These are phyloP conservation scores for Athene cunicularia DNA, from an alignment of 2,113 vertebrate genomes.

Conservation along the genomic window DNA sequence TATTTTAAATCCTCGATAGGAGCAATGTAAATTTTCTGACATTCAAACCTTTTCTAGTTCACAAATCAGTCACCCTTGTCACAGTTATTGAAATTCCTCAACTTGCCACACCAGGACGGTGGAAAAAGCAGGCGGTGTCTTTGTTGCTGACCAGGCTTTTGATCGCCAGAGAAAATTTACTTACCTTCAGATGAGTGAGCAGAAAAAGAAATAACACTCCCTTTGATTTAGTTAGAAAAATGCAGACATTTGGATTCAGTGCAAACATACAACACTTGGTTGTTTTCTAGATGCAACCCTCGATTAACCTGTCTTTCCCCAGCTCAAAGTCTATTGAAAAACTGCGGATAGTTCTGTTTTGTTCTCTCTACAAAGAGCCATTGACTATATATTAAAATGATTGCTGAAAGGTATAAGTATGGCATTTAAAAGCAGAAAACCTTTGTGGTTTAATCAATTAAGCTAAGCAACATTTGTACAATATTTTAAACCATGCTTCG, in stretches of 20 bases:
- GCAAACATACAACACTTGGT: constrained; percentile 90
- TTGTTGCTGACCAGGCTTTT: constrained; percentile 88
- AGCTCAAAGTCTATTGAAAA: constrained; percentile 84
- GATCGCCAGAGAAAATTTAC: constrained; percentile 90
- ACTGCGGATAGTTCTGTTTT: constrained; percentile 82
- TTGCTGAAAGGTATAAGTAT: constrained; percentile 79
- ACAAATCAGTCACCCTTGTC: constrained; percentile 90
- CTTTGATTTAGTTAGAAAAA: constrained; percentile 90
- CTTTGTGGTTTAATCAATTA: constrained; percentile 79
- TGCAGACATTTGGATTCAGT: constrained; percentile 88
- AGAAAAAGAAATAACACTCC: constrained; percentile 89
- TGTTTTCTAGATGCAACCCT: constrained; percentile 85
- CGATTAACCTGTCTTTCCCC: constrained; percentile 88
- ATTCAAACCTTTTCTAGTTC: constrained; percentile 85
- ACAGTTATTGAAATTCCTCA: constrained; percentile 87
- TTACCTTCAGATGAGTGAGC: constrained; percentile 91
- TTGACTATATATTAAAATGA: constrained; percentile 86
- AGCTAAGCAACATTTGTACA: constrained; percentile 73
- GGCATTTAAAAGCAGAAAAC: constrained; percentile 76
- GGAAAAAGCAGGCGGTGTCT: constrained; percentile 86
- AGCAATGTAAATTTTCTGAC: constrained; percentile 85
- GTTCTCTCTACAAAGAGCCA: constrained; percentile 80
- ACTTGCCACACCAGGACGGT: constrained; percentile 85
- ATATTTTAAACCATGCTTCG: constrained; percentile 55
- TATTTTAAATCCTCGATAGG: constrained; percentile 74